Conservation (phyloP, 2,888 invertebrate genomes). For the Pollenia labialis region DNA sequence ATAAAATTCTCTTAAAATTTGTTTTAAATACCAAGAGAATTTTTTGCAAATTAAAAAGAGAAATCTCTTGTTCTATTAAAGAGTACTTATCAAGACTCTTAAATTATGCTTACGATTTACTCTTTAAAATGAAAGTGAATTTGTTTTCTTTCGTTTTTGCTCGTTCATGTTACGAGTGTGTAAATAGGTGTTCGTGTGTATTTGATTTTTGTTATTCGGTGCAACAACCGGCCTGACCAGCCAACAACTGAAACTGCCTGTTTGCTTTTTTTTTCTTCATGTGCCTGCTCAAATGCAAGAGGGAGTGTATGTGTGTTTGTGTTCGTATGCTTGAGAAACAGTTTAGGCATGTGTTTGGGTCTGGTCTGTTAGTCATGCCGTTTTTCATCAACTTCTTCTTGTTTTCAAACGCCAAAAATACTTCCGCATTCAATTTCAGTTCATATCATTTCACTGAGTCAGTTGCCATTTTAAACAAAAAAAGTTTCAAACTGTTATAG, state of each 20-base stretch:
- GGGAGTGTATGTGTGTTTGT: slow-evolving; percentile 2
- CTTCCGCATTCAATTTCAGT: slow-evolving; percentile 76
- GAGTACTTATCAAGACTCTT: not conserved
- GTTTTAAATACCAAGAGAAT: not conserved
- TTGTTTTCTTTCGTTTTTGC: slow-evolving; percentile 55
- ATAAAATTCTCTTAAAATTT: slow-evolving; percentile 19
- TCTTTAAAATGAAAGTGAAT: slow-evolving; percentile 72
- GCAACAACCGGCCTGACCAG: slow-evolving; percentile 65
- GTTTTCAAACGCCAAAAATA: slow-evolving; percentile 60
- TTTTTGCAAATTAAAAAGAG: not conserved
- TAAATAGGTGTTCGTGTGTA: not conserved
- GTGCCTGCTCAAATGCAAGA: not conserved
- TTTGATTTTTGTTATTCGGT: slow-evolving; percentile 42
- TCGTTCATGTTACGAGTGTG: slow-evolving; percentile 10
- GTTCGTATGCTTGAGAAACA: not conserved
- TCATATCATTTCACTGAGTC: slow-evolving; percentile 70
- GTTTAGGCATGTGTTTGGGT: slow-evolving; percentile 23
- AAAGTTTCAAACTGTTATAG: too few species aligned
- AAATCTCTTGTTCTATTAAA: too few species aligned
- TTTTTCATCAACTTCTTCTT: slow-evolving; percentile 21
- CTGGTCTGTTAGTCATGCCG: slow-evolving; percentile 48
- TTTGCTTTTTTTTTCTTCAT: slow-evolving; percentile 44
- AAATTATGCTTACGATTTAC: not conserved
- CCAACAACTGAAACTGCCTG: slow-evolving; percentile 43
- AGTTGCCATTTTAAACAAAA: slow-evolving; percentile 11